Base-by-base conservation (phyloP, 1,140 invertebrate genomes). In the Nixonia krombeini region DNA sequence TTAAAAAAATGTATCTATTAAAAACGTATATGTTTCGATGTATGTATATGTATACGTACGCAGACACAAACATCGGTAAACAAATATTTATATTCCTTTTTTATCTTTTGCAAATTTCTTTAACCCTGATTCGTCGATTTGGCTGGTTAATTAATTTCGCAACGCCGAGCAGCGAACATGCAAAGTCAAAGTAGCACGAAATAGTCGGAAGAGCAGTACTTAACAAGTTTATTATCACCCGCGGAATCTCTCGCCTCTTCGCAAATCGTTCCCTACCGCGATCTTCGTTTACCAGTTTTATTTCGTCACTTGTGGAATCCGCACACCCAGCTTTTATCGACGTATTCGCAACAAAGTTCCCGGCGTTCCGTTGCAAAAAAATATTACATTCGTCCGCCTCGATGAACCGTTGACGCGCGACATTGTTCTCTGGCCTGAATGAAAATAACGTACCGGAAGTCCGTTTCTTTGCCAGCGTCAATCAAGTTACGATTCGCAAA, bases 221-320 rank as follows among this genome's bases (percentile, higher is more conserved):
- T 49, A 2, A 21, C 21, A 21, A 6, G n/a, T 51, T 38, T 53
- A 50, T 59, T 25, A 25, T 52, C 45, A 37, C 17, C 28, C 23
- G 40, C 29, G 15, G 44, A 56, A 51, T 46, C 26, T 47, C 41
- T 58, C 37, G 42, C 58, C 49, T 51, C 50, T 51, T 49, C 37
- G 17, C 23, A 29, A 46, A 21, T 57, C 53, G 29, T 44, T 35
- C 47, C 57, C 35, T 47, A 21, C 29, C 16, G 26, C 53, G 63
- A 55, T 59, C 45, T 59, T 55, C 55, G 59, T 49, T 59, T 53
- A 59, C 55, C n/a, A n/a, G n/a, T 66, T 66, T 69, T 69, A 69
- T 62, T 58, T 69, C 53, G 49, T 63, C 58, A 44, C 53, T 58
- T 50, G 37, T 41, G 35, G 56, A 38, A 40, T 38, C 50, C 18